A percentile compares a stretch with the other conserved stretches of the same genome.
Evolutionary conservation across 2,113 vertebrate genomes (phyloP).

Genomic region (Ceyx melanurus): DNA sequence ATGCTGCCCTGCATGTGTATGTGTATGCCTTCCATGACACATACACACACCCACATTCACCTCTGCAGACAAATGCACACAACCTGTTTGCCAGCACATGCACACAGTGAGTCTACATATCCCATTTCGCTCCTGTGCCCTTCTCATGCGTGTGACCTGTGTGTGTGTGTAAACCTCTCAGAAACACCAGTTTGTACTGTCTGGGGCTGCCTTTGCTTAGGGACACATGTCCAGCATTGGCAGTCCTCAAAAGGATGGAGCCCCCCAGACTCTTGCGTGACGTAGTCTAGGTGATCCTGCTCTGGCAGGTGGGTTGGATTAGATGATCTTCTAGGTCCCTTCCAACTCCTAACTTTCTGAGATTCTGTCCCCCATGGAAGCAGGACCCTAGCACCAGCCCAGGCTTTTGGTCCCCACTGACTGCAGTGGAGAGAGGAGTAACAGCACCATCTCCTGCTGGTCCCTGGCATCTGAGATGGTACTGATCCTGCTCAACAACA

Average conservation of each 20-base stretch:
- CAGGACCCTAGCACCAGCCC: not conserved
- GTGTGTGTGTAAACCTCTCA: not conserved
- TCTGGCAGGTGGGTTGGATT: no score
- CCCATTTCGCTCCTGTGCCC: not conserved
- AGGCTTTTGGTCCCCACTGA: not conserved
- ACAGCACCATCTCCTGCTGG: constrained; percentile 29
- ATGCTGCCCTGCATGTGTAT: fast-evolving
- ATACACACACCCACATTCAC: not conserved
- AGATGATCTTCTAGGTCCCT: no score
- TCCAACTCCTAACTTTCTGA: no score
- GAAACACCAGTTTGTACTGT: not conserved
- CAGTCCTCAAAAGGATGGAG: not conserved
- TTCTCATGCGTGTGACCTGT: fast-evolving
- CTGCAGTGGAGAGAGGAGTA: not conserved
- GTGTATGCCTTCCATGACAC: not conserved
- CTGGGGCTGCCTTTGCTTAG: fast-evolving
- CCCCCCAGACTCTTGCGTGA: fast-evolving
- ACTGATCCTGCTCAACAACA: not conserved
- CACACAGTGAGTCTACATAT: fast-evolving
- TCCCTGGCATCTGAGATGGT: not conserved
- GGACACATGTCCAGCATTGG: fast-evolving
- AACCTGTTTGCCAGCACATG: fast-evolving
- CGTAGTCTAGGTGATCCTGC: no score
- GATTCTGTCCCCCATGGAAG: not conserved
- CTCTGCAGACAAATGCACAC: fast-evolving